Percentiles rank a stretch among this genome's conserved stretches.
These are phyloP conservation scores for Drosophila sproati DNA, from an alignment of 1,140 invertebrate species.

Conservation along the genomic window DNA sequence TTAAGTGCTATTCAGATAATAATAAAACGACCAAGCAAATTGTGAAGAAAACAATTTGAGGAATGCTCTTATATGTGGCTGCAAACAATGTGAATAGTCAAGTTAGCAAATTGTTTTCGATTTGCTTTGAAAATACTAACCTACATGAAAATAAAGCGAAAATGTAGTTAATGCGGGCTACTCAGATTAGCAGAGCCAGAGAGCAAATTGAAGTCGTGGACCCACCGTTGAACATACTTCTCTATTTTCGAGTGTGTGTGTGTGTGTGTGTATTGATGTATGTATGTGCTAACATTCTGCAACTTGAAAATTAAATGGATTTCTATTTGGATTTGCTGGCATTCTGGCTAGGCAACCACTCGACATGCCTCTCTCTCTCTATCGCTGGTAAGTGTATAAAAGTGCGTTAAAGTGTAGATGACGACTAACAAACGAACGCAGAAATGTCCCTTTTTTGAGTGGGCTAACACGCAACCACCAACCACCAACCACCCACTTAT, in stretches of 20 bases:
- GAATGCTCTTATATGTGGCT: conserved; percentile 36
- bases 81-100: conserved; percentile 53
- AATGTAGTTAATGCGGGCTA: conserved; percentile 19
- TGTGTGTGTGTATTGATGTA: conserved; percentile 12
- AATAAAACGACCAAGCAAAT: neutral
- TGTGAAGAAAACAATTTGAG: conserved; percentile 10
- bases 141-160: conserved; percentile 31
- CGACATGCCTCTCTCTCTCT: conserved; percentile 49
- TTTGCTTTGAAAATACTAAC: conserved; percentile 26
- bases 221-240: neutral
- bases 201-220: conserved; percentile 8
- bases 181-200: neutral
- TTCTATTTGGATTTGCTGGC: conserved; percentile 71
- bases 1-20: neutral
- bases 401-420: conserved; percentile 63
- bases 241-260: neutral
- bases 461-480: neutral
- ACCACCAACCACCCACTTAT: neutral
- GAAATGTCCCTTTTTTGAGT: conserved; percentile 63
- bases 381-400: conserved; percentile 45
- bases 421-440: conserved; percentile 34
- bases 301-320: conserved; percentile 82
- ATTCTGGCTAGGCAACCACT: conserved; percentile 54
- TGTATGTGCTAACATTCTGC: conserved; percentile 66
- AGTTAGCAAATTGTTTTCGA: conserved; percentile 19